Percentiles rank a stretch among this genome's conserved stretches.
Evolutionary conservation across 1,140 invertebrate genomes (phyloP).

Genomic region (Procambarus virginalis): DNA sequence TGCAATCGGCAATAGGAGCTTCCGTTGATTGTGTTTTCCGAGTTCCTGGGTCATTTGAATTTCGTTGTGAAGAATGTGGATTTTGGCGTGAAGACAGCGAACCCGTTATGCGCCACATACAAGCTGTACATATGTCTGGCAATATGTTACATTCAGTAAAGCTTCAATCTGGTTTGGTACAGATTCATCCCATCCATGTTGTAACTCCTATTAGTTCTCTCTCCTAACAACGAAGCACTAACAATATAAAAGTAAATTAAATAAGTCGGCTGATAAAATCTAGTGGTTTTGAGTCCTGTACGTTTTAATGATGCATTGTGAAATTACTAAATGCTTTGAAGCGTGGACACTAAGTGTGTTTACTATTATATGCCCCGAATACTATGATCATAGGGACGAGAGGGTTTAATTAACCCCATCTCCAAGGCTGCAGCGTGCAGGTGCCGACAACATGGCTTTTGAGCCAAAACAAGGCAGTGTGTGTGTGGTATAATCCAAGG

Average conservation of each 20-base stretch:
- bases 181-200: conserved; percentile 66
- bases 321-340: too few species aligned
- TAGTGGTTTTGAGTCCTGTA: neutral
- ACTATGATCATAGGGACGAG: too few species aligned
- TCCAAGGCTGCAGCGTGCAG: too few species aligned
- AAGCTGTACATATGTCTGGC: conserved; percentile 69
- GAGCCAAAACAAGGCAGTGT: too few species aligned
- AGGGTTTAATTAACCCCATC: too few species aligned
- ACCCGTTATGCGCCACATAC: conserved; percentile 66
- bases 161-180: conserved; percentile 50
- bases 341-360: too few species aligned
- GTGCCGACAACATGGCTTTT: too few species aligned
- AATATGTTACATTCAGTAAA: conserved; percentile 65
- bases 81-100: conserved; percentile 64
- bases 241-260: neutral
- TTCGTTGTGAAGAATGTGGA: conserved; percentile 69
- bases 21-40: conserved; percentile 16
- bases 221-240: neutral
- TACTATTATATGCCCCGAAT: too few species aligned
- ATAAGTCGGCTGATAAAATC: neutral
- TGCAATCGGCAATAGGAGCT: conserved; percentile 20
- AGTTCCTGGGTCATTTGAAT: conserved; percentile 57
- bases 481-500: too few species aligned
- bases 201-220: conserved; percentile 62
- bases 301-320: too few species aligned